Evolutionary conservation across 1,140 invertebrate species (phyloP).

Genomic region (Zaprionus capensis): DNA sequence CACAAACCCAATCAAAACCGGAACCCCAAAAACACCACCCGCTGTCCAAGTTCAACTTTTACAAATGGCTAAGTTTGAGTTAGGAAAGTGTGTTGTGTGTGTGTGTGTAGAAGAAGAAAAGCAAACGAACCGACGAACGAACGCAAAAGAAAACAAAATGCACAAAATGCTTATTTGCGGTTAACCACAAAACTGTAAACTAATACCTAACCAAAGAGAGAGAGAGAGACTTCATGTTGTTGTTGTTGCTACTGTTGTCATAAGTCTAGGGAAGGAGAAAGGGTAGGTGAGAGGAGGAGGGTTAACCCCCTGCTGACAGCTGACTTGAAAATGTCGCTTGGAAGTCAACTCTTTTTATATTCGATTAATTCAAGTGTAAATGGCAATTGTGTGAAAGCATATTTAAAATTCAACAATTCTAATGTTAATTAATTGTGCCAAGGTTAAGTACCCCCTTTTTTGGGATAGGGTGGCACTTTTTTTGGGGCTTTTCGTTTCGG

Average conservation of each 20-base stretch:
- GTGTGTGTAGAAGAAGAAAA: slow-evolving; percentile 3
- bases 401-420: slow-evolving; percentile 9
- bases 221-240: background rate
- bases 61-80: slow-evolving; percentile 64
- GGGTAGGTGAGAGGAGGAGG: background rate
- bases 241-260: slow-evolving; percentile 13
- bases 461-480: background rate
- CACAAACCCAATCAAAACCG: slow-evolving; percentile 11
- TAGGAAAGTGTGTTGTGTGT: slow-evolving; percentile 45
- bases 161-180: slow-evolving; percentile 76
- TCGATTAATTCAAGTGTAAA: slow-evolving; percentile 65
- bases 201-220: slow-evolving; percentile 48
- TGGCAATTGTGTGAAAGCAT: slow-evolving; percentile 37
- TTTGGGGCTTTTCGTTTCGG: background rate
- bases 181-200: slow-evolving; percentile 75
- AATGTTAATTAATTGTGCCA: slow-evolving; percentile 52
- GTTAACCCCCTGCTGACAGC: slow-evolving; percentile 34
- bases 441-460: slow-evolving; percentile 27
- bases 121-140: slow-evolving; percentile 30
- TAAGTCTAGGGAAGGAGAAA: background rate
- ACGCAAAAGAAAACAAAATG: slow-evolving; percentile 63
- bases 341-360: slow-evolving; percentile 48
- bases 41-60: slow-evolving; percentile 53
- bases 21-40: slow-evolving; percentile 9
- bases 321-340: slow-evolving; percentile 31